Percentiles rank a stretch among this genome's conserved stretches.
Evolutionary conservation across 2,888 invertebrate genomes (phyloP).

Genomic region (Xanthia icteritia): DNA sequence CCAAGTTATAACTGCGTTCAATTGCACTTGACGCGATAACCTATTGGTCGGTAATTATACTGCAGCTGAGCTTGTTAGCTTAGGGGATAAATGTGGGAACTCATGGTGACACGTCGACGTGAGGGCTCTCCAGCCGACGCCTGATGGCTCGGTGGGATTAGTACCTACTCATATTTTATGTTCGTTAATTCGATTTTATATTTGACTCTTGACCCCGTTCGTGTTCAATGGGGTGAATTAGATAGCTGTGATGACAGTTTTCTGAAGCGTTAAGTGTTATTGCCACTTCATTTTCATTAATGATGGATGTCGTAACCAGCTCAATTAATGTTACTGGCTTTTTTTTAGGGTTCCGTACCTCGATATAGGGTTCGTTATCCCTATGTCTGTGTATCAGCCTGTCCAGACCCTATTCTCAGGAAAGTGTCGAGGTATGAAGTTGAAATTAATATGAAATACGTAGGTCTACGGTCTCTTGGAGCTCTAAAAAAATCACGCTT

Average conservation of each 20-base stretch:
- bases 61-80: slow-evolving; percentile 58
- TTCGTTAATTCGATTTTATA: slow-evolving; percentile 63
- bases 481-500: too few species aligned
- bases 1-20: slow-evolving; percentile 63
- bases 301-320: slow-evolving; percentile 16
- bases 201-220: slow-evolving; percentile 56
- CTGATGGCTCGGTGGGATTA: slow-evolving; percentile 59
- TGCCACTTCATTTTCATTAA: slow-evolving; percentile 46
- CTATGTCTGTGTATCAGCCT: too few species aligned
- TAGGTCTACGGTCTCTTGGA: too few species aligned
- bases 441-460: too few species aligned
- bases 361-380: too few species aligned
- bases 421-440: too few species aligned
- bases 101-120: slow-evolving; percentile 54
- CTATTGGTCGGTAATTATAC: slow-evolving; percentile 66
- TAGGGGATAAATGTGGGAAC: slow-evolving; percentile 61
- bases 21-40: slow-evolving; percentile 66
- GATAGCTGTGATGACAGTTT: slow-evolving; percentile 46
- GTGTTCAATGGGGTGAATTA: slow-evolving; percentile 44
- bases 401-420: too few species aligned
- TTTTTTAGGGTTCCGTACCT: background rate
- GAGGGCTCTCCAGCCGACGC: slow-evolving; percentile 62
- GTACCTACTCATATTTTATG: slow-evolving; percentile 58
- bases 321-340: slow-evolving; percentile 5
- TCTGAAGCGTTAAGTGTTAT: slow-evolving; percentile 33